Evolutionary conservation across 1,140 invertebrate genomes (phyloP).

Genomic region (Phthorimaea operculella): DNA sequence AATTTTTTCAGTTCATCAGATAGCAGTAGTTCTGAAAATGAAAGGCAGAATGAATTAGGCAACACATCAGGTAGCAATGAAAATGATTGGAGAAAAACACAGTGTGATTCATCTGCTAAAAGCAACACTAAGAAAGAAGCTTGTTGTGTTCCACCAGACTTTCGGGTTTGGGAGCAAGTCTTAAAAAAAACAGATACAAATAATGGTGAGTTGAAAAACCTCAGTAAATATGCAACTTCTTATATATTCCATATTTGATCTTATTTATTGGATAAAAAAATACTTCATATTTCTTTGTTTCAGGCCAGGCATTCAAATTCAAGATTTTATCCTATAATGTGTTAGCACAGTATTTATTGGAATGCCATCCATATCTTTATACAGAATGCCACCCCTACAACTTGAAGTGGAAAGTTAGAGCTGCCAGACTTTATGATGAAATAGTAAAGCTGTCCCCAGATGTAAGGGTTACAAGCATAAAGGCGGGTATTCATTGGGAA

Average conservation of each 20-base stretch:
- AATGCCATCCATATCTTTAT: slow-evolving; percentile 82
- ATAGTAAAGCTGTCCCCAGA: slow-evolving; percentile 78
- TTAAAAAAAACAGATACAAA: slow-evolving; percentile 16
- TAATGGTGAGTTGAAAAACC: slow-evolving; percentile 19
- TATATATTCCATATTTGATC: no score
- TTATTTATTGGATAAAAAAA: no score
- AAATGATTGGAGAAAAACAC: slow-evolving; percentile 7
- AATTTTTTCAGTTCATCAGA: slow-evolving; percentile 15
- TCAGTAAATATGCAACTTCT: no score
- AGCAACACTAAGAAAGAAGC: background rate
- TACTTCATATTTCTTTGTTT: slow-evolving; percentile 11
- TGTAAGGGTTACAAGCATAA: slow-evolving; percentile 64
- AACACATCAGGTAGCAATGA: no score
- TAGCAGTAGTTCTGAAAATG: background rate
- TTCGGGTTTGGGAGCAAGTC: slow-evolving; percentile 44
- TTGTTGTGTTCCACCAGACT: slow-evolving; percentile 30
- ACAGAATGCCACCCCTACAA: slow-evolving; percentile 67
- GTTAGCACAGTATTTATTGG: slow-evolving; percentile 83
- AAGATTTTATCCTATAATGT: slow-evolving; percentile 87
- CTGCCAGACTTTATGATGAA: slow-evolving; percentile 76
- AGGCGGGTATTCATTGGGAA: no score
- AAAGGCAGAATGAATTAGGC: background rate
- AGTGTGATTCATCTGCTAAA: slow-evolving; percentile 8
- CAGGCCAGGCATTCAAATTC: slow-evolving; percentile 36
- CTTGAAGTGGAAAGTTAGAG: slow-evolving; percentile 79